A percentile compares a stretch with the other conserved stretches of the same genome.
Conservation (phyloP, 2,797 vertebrate species). For the Gallirallus australis region DNA sequence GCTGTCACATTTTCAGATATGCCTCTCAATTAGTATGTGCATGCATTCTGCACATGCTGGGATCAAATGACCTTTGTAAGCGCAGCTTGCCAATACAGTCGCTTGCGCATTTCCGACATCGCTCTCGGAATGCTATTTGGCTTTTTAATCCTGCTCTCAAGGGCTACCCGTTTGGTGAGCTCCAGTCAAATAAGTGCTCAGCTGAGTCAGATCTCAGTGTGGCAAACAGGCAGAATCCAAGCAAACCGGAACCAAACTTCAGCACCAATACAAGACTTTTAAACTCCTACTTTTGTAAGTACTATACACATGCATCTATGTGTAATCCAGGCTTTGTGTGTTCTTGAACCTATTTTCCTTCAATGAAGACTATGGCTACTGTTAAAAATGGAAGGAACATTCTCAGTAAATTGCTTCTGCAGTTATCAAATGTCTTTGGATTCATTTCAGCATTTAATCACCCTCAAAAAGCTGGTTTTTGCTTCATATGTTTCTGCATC, state of each 20-base stretch:
- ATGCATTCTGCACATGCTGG: conserved; percentile 37
- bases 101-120: not conserved
- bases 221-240: not conserved
- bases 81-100: not conserved
- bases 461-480: conserved; percentile 71
- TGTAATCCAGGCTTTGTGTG: not conserved
- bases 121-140: conserved; percentile 6
- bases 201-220: not conserved
- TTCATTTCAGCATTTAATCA: conserved; percentile 70
- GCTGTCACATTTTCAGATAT: conserved; percentile 8
- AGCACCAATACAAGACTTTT: not conserved
- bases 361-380: not conserved
- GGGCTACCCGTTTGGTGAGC: conserved; percentile 24
- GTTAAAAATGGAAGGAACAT: conserved; percentile 1
- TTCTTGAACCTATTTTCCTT: not conserved
- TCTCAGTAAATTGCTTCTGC: conserved; percentile 58
- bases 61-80: conserved; percentile 59
- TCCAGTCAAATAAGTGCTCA: conserved; percentile 29
- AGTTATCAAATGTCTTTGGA: conserved; percentile 71
- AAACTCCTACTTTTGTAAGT: not conserved
- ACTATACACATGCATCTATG: not conserved
- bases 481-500: conserved; percentile 53
- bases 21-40: conserved; percentile 31
- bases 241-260: not conserved
- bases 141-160: conserved; percentile 18